Percentiles rank a stretch among this genome's conserved stretches.
These are phyloP conservation scores for Sphenodon punctatus DNA, from an alignment of 2,797 vertebrate genomes.

Conservation along the genomic window DNA sequence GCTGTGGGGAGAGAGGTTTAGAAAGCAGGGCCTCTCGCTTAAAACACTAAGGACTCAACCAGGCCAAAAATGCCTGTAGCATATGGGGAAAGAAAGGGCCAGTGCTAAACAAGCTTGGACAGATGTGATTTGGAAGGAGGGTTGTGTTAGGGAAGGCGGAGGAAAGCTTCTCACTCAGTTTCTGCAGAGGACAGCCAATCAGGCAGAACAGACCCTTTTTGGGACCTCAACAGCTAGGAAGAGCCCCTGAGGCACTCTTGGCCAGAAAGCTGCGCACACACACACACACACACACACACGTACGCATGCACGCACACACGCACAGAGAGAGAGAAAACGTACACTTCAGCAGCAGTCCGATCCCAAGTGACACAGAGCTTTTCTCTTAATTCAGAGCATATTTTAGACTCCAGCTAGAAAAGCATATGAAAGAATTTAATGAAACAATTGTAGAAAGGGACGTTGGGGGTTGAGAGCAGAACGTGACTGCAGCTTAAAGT, in stretches of 20 bases:
- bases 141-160: slow-evolving; percentile 56
- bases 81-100: slow-evolving; percentile 61
- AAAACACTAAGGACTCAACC: slow-evolving; percentile 59
- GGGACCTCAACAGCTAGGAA: slow-evolving; percentile 66
- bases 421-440: slow-evolving; percentile 40
- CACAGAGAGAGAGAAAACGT: slow-evolving; percentile 52
- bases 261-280: slow-evolving; percentile 47
- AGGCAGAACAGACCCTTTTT: slow-evolving; percentile 63
- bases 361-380: slow-evolving; percentile 64
- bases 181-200: slow-evolving; percentile 46
- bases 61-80: slow-evolving; percentile 69
- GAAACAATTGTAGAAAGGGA: slow-evolving; percentile 51
- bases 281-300: background rate
- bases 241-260: slow-evolving; percentile 66
- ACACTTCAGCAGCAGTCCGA: slow-evolving; percentile 61
- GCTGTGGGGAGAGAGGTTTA: slow-evolving; percentile 51
- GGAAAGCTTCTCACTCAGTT: background rate
- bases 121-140: slow-evolving; percentile 66
- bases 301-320: background rate
- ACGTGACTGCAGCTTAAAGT: slow-evolving; percentile 24
- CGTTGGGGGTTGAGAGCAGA: slow-evolving; percentile 14
- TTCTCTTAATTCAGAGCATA: slow-evolving; percentile 72
- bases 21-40: slow-evolving; percentile 57
- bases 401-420: slow-evolving; percentile 58
- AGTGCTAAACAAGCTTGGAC: slow-evolving; percentile 64